Evolutionary conservation across 2,797 vertebrate genomes (phyloP).

Genomic region (Synaphobranchus kaupii): DNA sequence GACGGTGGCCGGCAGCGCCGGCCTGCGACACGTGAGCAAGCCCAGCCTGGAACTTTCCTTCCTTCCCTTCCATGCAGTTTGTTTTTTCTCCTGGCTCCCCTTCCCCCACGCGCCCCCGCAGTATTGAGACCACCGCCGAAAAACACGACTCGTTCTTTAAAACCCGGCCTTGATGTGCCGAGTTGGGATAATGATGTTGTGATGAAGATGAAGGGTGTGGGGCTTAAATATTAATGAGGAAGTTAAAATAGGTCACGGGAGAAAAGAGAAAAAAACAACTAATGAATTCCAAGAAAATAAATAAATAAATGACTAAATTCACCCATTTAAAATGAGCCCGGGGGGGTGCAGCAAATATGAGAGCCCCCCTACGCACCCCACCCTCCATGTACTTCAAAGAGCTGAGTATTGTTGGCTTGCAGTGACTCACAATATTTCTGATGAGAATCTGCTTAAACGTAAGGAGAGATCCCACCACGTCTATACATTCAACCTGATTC

Average conservation of each 20-base stretch:
- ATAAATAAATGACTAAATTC: constrained; percentile 25
- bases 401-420: not conserved
- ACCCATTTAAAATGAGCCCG: constrained; percentile 25
- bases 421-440: not conserved
- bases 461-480: too few species aligned
- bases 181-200: constrained; percentile 38
- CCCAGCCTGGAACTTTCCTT: not conserved
- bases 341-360: not conserved
- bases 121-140: not conserved
- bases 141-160: not conserved
- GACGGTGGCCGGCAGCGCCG: not conserved
- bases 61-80: not conserved
- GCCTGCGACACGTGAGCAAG: not conserved
- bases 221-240: constrained; percentile 43
- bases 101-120: not conserved
- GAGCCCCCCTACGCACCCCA: not conserved
- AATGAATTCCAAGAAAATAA: not conserved
- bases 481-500: not conserved
- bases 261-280: not conserved
- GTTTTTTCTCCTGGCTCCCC: not conserved
- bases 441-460: not conserved
- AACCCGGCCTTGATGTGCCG: not conserved
- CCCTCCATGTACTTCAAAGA: not conserved
- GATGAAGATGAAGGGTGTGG: not conserved
- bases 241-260: constrained; percentile 37